phyloP scores from a whole-genome alignment of 2,888 invertebrate species.

The Tetanocera ferruginea region DNA sequence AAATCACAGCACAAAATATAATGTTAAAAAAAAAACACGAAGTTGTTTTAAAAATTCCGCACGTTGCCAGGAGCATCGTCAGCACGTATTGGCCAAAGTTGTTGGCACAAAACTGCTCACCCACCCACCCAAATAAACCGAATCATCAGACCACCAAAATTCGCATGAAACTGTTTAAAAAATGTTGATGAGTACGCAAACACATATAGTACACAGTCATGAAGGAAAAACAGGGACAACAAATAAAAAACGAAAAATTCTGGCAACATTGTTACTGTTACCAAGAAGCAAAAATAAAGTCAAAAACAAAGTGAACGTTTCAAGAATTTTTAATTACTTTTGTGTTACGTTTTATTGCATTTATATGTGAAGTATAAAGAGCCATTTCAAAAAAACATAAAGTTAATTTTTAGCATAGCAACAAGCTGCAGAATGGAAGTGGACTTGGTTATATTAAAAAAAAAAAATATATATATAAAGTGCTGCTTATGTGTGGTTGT shows the following conservation, averaged over 20 bases:
- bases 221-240: neutral
- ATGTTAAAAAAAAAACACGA: constrained; percentile 19
- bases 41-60: constrained; percentile 43
- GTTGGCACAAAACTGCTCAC: neutral
- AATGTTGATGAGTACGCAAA: constrained; percentile 13
- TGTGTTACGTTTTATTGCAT: constrained; percentile 13
- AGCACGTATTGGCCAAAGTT: constrained; percentile 34
- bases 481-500: no score
- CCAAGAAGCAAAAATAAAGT: neutral
- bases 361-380: neutral
- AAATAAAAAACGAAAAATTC: neutral
- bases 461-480: no score
- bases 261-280: constrained; percentile 2
- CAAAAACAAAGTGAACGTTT: constrained; percentile 28
- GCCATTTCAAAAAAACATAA: no score
- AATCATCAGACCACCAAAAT: neutral
- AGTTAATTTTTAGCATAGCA: no score
- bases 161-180: neutral
- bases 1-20: neutral
- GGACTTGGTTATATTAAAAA: no score
- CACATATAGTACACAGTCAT: neutral
- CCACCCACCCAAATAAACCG: neutral
- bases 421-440: no score
- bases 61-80: constrained; percentile 37
- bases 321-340: constrained; percentile 46